A percentile compares a stretch with the other conserved stretches of the same genome.
Conservation (phyloP, 2,113 vertebrate species). For the Eulacestoma nigropectus region DNA sequence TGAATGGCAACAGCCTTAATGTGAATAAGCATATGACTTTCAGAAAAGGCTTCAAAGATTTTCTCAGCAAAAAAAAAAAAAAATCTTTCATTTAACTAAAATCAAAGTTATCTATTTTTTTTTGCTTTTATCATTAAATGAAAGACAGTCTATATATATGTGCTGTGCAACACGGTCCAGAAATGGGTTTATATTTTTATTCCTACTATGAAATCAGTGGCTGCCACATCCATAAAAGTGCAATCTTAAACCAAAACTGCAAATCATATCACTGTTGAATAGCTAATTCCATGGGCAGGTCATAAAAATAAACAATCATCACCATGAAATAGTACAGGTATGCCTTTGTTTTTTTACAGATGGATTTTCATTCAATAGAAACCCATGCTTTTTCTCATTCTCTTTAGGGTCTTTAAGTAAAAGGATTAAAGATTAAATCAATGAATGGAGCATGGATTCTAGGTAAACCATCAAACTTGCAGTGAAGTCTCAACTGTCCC, state of each 20-base stretch:
- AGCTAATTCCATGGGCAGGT: neutral
- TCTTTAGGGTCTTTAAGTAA: neutral
- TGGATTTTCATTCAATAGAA: neutral
- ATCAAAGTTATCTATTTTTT: neutral
- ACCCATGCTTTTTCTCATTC: neutral
- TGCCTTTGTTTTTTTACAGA: neutral
- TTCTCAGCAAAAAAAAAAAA: neutral
- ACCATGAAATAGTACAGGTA: neutral
- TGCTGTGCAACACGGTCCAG: neutral
- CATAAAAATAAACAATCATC: neutral
- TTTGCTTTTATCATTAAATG: neutral
- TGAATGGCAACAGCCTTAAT: neutral
- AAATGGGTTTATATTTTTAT: neutral
- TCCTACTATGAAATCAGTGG: neutral
- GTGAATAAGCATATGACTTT: neutral
- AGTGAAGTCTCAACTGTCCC: neutral
- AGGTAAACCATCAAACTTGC: neutral
- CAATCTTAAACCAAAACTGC: neutral
- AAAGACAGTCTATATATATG: neutral
- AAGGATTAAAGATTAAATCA: neutral
- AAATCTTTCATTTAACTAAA: neutral
- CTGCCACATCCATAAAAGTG: neutral
- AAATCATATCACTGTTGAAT: neutral
- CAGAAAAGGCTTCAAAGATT: neutral
- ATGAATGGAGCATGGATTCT: neutral